Percentiles rank a stretch among this genome's conserved stretches.
Evolutionary conservation across 2,797 vertebrate genomes (phyloP).

Genomic region (Dromococcyx pavoninus): DNA sequence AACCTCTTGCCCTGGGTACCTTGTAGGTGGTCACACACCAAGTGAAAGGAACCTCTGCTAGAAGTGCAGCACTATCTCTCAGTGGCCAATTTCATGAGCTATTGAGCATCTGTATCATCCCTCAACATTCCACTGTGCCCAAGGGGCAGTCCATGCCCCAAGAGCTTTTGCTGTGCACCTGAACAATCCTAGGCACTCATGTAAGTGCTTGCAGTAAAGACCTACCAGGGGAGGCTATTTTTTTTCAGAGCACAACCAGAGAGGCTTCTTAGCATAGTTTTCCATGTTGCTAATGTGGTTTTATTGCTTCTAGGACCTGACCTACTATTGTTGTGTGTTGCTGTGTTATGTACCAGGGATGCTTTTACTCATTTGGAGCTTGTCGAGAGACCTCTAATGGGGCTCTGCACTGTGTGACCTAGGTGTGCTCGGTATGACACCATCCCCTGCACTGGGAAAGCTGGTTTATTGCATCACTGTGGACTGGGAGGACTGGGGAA

Average conservation of each 20-base stretch:
- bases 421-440: conserved; percentile 18
- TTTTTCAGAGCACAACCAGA: not conserved
- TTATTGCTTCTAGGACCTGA: conserved; percentile 58
- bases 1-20: not conserved
- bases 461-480: not conserved
- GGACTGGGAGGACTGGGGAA: not conserved
- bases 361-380: conserved; percentile 49
- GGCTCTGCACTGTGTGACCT: not conserved
- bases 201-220: not conserved
- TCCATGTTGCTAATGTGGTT: conserved; percentile 46
- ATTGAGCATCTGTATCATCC: not conserved
- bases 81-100: not conserved
- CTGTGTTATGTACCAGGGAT: not conserved
- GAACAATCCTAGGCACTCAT: not conserved
- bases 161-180: not conserved
- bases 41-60: not conserved
- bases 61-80: not conserved
- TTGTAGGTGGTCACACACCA: not conserved
- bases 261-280: conserved; percentile 49
- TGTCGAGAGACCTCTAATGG: conserved; percentile 20
- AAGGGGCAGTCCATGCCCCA: not conserved
- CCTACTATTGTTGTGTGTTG: not conserved
- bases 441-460: not conserved
- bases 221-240: not conserved
- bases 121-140: not conserved